Conservation (phyloP, 2,113 vertebrate species). For the Triplophysa siluroides region DNA sequence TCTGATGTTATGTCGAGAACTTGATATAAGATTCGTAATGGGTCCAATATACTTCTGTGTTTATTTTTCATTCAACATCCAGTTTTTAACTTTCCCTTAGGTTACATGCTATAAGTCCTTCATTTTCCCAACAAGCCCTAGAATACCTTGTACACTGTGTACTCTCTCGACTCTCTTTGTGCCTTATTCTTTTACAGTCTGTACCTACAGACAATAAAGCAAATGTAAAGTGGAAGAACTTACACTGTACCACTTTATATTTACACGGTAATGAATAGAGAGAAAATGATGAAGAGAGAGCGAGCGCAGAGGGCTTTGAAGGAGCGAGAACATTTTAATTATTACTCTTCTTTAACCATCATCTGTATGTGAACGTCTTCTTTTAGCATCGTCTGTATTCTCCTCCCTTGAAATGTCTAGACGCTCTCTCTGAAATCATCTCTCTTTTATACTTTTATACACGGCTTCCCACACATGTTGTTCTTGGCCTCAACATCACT, state of each 20-base stretch:
- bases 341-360: constrained; percentile 42
- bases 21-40: too few relatives aligned
- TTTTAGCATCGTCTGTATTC: constrained; percentile 42
- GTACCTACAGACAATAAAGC: neutral
- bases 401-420: constrained; percentile 44
- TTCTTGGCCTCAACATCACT: constrained; percentile 24
- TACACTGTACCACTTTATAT: constrained; percentile 9
- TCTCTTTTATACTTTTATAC: constrained; percentile 42
- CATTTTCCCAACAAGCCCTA: neutral
- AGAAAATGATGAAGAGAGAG: constrained; percentile 18
- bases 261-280: constrained; percentile 11
- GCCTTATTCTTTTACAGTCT: neutral
- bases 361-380: neutral
- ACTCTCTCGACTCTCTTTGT: neutral
- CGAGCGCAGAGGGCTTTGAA: constrained; percentile 1
- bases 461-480: constrained; percentile 45
- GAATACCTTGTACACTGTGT: neutral
- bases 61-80: too few relatives aligned
- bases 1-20: too few relatives aligned
- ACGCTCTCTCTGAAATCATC: constrained; percentile 29
- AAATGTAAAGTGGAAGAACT: neutral
- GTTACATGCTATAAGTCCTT: too few relatives aligned
- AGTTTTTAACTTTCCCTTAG: too few relatives aligned
- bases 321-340: constrained; percentile 45
- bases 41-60: too few relatives aligned